Base-by-base conservation (phyloP, 2,888 invertebrate species). In the Mesoligia furuncula region DNA sequence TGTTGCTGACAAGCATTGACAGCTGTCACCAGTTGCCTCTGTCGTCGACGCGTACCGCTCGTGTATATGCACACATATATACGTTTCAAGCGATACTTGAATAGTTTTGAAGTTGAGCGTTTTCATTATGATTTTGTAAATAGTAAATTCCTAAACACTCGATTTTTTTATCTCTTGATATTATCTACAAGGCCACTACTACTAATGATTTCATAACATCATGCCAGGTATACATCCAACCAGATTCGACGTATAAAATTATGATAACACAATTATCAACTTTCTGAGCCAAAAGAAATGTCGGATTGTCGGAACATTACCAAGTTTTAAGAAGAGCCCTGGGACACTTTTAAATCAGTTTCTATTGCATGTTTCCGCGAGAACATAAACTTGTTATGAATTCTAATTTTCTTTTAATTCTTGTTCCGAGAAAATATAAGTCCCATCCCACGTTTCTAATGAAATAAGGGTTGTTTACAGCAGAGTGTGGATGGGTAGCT, bases 331-430 rank as follows among this genome's bases (percentile, higher is more conserved):
- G 48, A 48, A 64, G 79, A 57, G 27, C 31, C n/a, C 24, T 51
- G 79, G 64, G 62, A 74, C 31, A 45, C 62, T 74, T 78, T 75
- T 74, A 64, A 79, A 79, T 79, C 79, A 79, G 74, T 79, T 67
- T 74, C 67, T 62, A 31, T 67, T 31, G 67, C 15, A 67, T 45
- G 54, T 45, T 66, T 42, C 27, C 15, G 31, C 27, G 11, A 57
- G 57, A 78, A 73, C n/a, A 73, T 36, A 51, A 73, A 73, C 66
- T 67, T 73, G 39, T 66, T 70, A 80, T 68, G 61, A 57, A 69
- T 70, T 59, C 68, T 36, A 74, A 79, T 79, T 42, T 51, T 51
- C 31, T 4, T 76, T 80, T 20, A 42, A 59, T 51, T 31, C n/a
- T 59, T 66, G 8, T 61, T 57, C 15, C 7, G 51, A 20, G 11